Base-by-base conservation (phyloP, 1,140 invertebrate genomes). In the Arion vulgaris region DNA sequence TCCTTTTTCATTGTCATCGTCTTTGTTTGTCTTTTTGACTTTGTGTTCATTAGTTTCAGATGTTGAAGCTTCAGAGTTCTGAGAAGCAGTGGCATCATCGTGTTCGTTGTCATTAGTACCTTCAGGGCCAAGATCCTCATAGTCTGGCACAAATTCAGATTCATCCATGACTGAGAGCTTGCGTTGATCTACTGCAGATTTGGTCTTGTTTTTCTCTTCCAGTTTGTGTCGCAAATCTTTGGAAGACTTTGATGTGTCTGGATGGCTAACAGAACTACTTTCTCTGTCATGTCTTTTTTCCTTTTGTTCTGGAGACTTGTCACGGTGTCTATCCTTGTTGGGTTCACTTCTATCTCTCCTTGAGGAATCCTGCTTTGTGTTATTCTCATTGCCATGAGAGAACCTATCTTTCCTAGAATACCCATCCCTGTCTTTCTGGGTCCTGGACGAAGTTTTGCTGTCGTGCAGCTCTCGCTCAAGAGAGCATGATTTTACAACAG, bases 141-240 rank as follows among this genome's bases (percentile, higher is more conserved):
- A 91, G 83, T 91, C 90, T 17, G 90, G 90, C 62, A 88, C 90
- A 87, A 91, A 91, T 49, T 83, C 82, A 9, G 89, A 78, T 72
- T 91, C 90, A 77, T 91, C 90, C 34, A 90, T 83, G 32, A 91
- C 80, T 1, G 90, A 91, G 32, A 90, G 84, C 80, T 91, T 91
- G n/a, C 90, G 83, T 38, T 88, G 86, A 32, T 85, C 17, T 19
- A 85, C 28, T 62, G 72, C 73, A 38, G 83, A 69, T 32, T 83
- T 82, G 28, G 81, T 38, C 49, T 84, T 84, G 28, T 75, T 45
- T 76, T 78, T 78, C 17, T 84, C 84, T 49, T 85, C 81, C 2
- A 85, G 72, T 32, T 83, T 77, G 4, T 83, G 82, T 2, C 84
- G 39, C 13, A 81, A 41, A 51, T 81, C 80, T 71, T 82, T 82